A percentile compares a stretch with the other conserved stretches of the same genome.
Evolutionary conservation across 2,113 vertebrate genomes (phyloP).

Genomic region (Ceratotherium simum): DNA sequence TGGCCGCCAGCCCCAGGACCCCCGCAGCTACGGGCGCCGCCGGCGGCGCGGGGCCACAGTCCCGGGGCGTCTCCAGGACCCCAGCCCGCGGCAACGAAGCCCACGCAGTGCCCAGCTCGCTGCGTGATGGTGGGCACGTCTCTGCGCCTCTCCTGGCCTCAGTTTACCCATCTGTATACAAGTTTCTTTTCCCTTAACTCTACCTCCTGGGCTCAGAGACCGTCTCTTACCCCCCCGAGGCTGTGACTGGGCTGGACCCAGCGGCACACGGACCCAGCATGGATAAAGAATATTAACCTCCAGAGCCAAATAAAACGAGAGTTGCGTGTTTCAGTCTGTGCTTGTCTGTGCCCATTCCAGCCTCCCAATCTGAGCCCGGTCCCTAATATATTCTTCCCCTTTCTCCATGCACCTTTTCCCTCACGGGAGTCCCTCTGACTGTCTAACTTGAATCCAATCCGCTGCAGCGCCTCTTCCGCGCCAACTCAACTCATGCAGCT

Average conservation of each 20-base stretch:
- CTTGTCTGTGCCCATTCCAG: background rate
- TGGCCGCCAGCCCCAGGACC: conserved; percentile 15
- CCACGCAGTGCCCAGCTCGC: background rate
- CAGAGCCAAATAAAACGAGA: conserved; percentile 1
- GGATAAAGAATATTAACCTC: background rate
- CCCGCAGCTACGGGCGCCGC: conserved; percentile 52
- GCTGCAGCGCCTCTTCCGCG: background rate
- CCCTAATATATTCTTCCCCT: too few species aligned
- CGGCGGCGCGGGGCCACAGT: background rate
- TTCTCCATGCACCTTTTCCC: background rate
- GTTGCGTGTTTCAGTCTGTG: background rate
- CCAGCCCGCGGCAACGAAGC: background rate
- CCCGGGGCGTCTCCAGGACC: background rate
- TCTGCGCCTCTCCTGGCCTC: background rate
- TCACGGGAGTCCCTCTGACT: background rate
- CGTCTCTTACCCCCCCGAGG: rapidly evolving
- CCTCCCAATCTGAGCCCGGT: background rate
- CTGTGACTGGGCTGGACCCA: background rate
- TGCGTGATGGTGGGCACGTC: background rate
- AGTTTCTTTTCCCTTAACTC: background rate
- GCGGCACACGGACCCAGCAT: background rate
- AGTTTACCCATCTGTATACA: background rate
- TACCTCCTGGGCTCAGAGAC: background rate
- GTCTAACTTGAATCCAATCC: background rate
- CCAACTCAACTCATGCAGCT: background rate